Evolutionary conservation across 2,797 vertebrate species (phyloP), one percentile per base, ranked within the genome.

Genomic region (Helostoma temminkii): DNA sequence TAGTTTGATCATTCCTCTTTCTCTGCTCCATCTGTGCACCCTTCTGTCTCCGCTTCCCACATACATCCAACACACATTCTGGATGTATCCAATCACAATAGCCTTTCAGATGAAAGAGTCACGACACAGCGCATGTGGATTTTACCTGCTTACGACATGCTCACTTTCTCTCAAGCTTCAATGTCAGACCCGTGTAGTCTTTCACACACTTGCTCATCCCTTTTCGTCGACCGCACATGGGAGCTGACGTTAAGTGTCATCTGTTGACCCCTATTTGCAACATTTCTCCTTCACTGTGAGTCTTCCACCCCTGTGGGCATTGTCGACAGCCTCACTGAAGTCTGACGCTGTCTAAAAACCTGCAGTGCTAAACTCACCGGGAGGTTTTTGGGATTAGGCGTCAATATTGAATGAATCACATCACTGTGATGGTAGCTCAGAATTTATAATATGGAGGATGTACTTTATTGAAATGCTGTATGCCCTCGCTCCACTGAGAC

Each of bases 31-130:
- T 85, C 90, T 89, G 86, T 55, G 66, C 70, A 30, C 52, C 87
- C 83, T 85, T 88, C 85, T 91, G 84, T 85, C 82, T 88, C 82
- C 15, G 47, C 85, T 82, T 84, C 85, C 86, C 85, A 89, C 86
- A 76, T 82, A 57, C 76, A 74, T 82, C 82, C 89, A 88, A 85
- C 88, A 84, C 87, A 85, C 84, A 76, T 80, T 89, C 86, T 86
- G 84, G 64, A 43, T 9, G 4, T 3, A 45, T 82, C 63, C 68
- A 53, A 70, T 78, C 80, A 79, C 79, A 81, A 55, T 28, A 43
- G 70, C 52, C 48, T 72, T 58, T 62, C 34, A 68, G 77, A 82
- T 58, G 57, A 74, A 56, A 65, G 54, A 85, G 83, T 89, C 88
- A 90, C 82, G 80, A 89, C 9, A 10, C 3, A 10, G 62, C 5